Evolutionary conservation across 1,140 invertebrate genomes (phyloP).

Genomic region (Zaprionus nigranus): DNA sequence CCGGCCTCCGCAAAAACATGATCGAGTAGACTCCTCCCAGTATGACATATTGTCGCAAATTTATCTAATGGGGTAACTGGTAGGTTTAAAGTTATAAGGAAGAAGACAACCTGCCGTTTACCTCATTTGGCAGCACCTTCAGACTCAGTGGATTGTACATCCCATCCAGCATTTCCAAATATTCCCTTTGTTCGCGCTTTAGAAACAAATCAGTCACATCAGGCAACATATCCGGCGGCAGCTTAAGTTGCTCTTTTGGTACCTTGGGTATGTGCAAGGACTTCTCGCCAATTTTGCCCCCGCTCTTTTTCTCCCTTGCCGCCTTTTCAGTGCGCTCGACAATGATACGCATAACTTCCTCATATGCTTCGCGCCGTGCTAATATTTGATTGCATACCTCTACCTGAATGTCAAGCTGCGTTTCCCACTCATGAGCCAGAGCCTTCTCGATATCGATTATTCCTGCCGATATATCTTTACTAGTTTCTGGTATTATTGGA

Average conservation of each 20-base stretch:
- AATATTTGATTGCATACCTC: constrained; percentile 43
- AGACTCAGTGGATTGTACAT: constrained; percentile 59
- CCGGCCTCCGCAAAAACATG: constrained; percentile 52
- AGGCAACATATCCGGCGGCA: constrained; percentile 50
- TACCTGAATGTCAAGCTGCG: constrained; percentile 55
- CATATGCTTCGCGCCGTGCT: constrained; percentile 44
- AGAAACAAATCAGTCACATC: constrained; percentile 53
- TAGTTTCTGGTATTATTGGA: background rate
- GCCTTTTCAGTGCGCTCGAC: constrained; percentile 37
- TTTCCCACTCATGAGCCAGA: constrained; percentile 60
- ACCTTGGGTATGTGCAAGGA: constrained; percentile 46
- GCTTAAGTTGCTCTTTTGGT: constrained; percentile 41
- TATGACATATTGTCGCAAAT: constrained; percentile 63
- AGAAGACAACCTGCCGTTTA: constrained; percentile 8
- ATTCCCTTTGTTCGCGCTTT: constrained; percentile 56
- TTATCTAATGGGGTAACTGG: constrained; percentile 45
- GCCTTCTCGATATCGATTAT: constrained; percentile 56
- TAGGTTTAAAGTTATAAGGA: too few species aligned
- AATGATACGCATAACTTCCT: constrained; percentile 51
- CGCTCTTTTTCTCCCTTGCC: constrained; percentile 23
- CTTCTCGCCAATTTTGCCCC: background rate
- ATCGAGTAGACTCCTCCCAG: constrained; percentile 70
- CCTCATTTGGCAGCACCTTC: constrained; percentile 49
- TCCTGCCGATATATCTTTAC: constrained; percentile 53
- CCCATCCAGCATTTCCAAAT: constrained; percentile 47